A percentile compares a stretch with the other conserved stretches of the same genome.
These are phyloP conservation scores for Vesta saturnalis DNA, from an alignment of 2,888 invertebrate species.

Conservation along the genomic window DNA sequence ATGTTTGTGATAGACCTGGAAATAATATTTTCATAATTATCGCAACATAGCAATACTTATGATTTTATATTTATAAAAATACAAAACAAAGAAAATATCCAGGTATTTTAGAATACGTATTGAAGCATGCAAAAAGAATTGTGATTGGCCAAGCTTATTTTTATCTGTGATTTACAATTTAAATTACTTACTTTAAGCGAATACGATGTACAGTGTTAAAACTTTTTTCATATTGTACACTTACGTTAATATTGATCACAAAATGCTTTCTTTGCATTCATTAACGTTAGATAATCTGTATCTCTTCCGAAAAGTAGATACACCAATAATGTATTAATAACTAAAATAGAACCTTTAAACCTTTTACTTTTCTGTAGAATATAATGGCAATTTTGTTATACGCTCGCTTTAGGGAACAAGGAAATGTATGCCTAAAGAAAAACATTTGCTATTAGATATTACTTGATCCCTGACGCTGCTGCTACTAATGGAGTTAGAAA, in stretches of 20 bases:
- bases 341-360: background rate
- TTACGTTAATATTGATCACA: constrained; percentile 32
- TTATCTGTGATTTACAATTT: constrained; percentile 57
- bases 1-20: constrained; percentile 33
- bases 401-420: constrained; percentile 1
- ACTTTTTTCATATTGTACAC: constrained; percentile 35
- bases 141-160: constrained; percentile 58
- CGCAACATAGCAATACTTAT: background rate
- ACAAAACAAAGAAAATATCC: constrained; percentile 10
- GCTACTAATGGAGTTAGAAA: background rate
- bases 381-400: background rate
- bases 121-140: constrained; percentile 43
- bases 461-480: background rate
- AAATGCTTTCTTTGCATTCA: constrained; percentile 30
- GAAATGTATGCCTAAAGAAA: background rate
- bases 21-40: background rate
- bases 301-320: constrained; percentile 16
- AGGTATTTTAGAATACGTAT: constrained; percentile 26
- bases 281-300: constrained; percentile 21
- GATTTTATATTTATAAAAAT: background rate
- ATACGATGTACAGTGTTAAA: constrained; percentile 46
- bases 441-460: background rate
- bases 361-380: background rate
- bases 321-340: background rate
- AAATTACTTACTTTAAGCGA: constrained; percentile 53